Evolutionary conservation across 2,888 invertebrate genomes (phyloP), one percentile per base, ranked within the genome.

Genomic region (Sipunculus nudus): DNA sequence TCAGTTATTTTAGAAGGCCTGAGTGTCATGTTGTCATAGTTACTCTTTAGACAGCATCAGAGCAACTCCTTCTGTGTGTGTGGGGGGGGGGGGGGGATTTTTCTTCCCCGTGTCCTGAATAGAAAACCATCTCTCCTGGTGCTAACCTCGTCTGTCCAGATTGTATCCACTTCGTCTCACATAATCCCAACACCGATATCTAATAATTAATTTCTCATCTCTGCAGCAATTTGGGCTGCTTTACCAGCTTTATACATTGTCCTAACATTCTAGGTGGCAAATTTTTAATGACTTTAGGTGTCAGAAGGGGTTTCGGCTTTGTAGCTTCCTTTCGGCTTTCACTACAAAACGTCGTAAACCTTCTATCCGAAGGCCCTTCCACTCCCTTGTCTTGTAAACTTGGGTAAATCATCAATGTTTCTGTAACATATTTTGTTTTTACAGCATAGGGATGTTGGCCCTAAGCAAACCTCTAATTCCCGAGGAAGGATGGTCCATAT

Each of bases 101-200:
- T 10, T 59, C 47, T 6, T 59, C 35, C 60, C 19, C 47, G 19
- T 59, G 46, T 23, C 56, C 59, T 23, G 56, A 59, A 39, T 46
- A 59, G 5, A 59, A 46, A 32, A 63, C 16, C 32, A 21, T n/a
- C n/a, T 63, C 57, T 26, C 57, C 63, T 41, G 61, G 35, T 41
- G 29, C 41, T 28, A 63, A 26, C 45, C 57, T 58, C 40, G 31
- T 16, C 32, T 63, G 43, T 40, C 54, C 63, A 41, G 55, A 25
- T 41, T 59, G 50, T 48, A 40, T n/a, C 62, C 59, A 65, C 23
- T 55, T 41, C 16, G 48, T 55, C 39, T 63, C 62, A 47, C 59
- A 35, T 5, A 65, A 32, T 45, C 59, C 59, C 6, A 61, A 53
- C 38, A 61, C 4, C 2, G 3, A 13, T 3, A 62, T 5, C 6